These are phyloP conservation scores for Chaetophractus vellerosus DNA, from an alignment of 2,797 vertebrate genomes.

Conservation along the genomic window DNA sequence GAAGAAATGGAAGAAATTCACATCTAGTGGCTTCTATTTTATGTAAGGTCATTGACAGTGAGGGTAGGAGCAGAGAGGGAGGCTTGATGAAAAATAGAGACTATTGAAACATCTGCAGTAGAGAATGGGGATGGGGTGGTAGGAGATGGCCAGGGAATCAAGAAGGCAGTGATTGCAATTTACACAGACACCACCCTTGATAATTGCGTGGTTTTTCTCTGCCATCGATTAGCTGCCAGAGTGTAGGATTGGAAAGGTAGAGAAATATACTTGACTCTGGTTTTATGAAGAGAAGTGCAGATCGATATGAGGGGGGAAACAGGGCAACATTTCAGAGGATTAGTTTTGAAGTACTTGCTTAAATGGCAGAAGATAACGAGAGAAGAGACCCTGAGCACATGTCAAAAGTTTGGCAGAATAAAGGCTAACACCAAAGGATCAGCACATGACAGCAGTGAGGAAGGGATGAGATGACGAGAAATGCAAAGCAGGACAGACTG, in stretches of 20 bases:
- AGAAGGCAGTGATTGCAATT: background rate
- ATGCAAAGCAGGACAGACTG: background rate
- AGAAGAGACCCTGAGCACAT: background rate
- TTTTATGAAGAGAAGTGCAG: background rate
- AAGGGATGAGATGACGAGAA: background rate
- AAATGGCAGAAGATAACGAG: background rate
- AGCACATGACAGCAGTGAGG: background rate
- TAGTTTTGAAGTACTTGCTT: conserved; percentile 3
- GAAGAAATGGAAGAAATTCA: background rate
- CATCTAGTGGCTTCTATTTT: background rate
- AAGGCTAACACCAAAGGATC: conserved; percentile 14
- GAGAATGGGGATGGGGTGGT: background rate
- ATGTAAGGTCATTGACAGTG: background rate
- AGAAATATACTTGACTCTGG: background rate
- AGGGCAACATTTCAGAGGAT: background rate
- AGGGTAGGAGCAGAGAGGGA: background rate
- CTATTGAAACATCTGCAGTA: background rate
- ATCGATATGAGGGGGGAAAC: background rate
- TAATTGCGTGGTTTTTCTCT: background rate
- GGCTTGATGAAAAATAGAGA: background rate
- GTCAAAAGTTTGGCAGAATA: background rate
- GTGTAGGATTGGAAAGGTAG: background rate
- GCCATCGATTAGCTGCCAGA: background rate
- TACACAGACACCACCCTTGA: background rate
- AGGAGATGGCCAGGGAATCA: background rate